Evolutionary conservation across 2,888 invertebrate species (phyloP), one percentile per base, ranked within the genome.

Genomic region (Cyclophora punctaria): DNA sequence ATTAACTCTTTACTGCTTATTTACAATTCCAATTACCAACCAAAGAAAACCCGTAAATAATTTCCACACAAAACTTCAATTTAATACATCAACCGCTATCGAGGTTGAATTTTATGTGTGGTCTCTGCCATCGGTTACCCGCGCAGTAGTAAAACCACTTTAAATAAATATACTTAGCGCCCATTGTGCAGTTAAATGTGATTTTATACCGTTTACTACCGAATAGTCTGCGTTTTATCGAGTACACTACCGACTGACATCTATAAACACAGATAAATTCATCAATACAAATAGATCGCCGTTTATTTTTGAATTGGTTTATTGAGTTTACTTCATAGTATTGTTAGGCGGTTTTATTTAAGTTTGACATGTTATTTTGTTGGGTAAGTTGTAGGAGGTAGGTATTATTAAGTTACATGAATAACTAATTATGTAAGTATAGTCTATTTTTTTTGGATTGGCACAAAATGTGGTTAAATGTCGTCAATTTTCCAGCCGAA

Each of bases 201-300:
- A 69, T 83, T 86, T 85, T 86, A 85, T 84, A 74, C 75, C 72
- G 75, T 74, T 78, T 73, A 78, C 74, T 72, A 73, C 65, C 47
- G 53, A 56, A 70, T 69, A 60, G 77, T 72, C 80, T 78, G 79
- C 57, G 80, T 80, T 83, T 75, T 78, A 83, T 81, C 77, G 79
- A 67, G 62, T 67, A 57, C 59, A 62, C 70, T 59, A 78, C 80
- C 78, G 80, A 79, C 75, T 59, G 59, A 65, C 66, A 67, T 64
- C 67, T 67, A 74, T 80, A 82, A 83, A 83, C 83, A 81, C 67
- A 82, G 82, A 84, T 84, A 84, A 83, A 83, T 84, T 83, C 78
- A 81, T 84, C 83, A 83, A 71, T 69, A 67, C 71, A 66, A 72
- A 73, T 71, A 72, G 64, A 66, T 54, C 50, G 7, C 20, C 20